Conservation (phyloP, 2,797 vertebrate species). For the Bradypodion ventrale region DNA sequence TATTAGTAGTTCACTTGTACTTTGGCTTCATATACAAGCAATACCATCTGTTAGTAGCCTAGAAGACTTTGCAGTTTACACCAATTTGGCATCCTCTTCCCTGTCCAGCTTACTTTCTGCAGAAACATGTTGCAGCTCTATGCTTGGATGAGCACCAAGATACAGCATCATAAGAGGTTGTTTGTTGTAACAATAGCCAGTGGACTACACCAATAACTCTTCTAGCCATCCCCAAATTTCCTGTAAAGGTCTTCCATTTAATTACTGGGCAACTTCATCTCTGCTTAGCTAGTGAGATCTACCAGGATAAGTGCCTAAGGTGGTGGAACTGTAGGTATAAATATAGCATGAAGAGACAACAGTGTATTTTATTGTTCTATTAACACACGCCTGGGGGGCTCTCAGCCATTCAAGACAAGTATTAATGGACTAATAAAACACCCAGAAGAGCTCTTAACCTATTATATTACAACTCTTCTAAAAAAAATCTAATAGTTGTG, state of each 20-base stretch:
- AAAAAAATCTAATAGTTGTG: constrained; percentile 62
- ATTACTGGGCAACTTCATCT: constrained; percentile 54
- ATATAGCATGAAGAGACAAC: constrained; percentile 75
- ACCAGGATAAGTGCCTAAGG: constrained; percentile 52
- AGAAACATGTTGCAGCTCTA: background rate
- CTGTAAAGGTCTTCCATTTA: constrained; percentile 53
- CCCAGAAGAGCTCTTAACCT: constrained; percentile 70
- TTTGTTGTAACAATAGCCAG: background rate
- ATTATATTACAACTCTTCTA: constrained; percentile 65
- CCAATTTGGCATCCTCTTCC: background rate
- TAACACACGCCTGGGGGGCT: constrained; percentile 75
- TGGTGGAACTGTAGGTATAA: constrained; percentile 71
- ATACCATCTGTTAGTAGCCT: background rate
- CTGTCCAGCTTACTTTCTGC: background rate
- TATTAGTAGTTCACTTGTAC: background rate
- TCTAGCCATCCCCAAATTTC: constrained; percentile 45
- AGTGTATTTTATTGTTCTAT: constrained; percentile 76
- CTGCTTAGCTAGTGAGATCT: constrained; percentile 61
- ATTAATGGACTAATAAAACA: constrained; percentile 77
- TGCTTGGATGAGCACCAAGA: background rate
- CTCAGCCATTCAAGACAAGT: constrained; percentile 73
- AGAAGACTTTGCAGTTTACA: background rate
- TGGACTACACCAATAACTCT: constrained; percentile 14
- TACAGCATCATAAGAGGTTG: constrained; percentile 23
- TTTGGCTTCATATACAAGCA: background rate